Evolutionary conservation across 1,140 invertebrate species (phyloP), one percentile per base, ranked within the genome.

Genomic region (Drosophila takahashii): DNA sequence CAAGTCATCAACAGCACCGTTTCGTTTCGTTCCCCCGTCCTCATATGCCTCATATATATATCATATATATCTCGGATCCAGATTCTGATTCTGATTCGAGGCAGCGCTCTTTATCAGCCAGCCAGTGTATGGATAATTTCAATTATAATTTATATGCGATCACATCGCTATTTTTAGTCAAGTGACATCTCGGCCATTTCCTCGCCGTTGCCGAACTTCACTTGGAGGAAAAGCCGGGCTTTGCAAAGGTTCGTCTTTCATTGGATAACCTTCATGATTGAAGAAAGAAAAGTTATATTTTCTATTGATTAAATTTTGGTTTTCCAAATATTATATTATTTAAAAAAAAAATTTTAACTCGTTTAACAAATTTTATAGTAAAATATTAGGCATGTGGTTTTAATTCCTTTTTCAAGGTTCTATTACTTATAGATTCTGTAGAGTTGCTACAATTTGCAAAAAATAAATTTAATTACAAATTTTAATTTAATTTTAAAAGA

Each of bases 121-220:
- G 56, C 36, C 7, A 59, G 34, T 73, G 54, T 59, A 77, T 78
- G 70, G 69, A 86, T 66, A 79, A 69, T 87, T 83, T 83, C 84
- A 86, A 86, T 89, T 89, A 83, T 87, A 86, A 86, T 86, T 83
- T 87, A 83, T 87, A 89, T 83, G 83, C 83, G 75, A 79, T 86
- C 83, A 86, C 56, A 59, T 37, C 22, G 45, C 45, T 86, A 86
- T 86, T 79, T 86, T 87, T 83, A 86, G 76, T 57, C 69, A 47
- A 74, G 66, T 53, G 45, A 65, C 78, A 59, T 59, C 59, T 16
- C 36, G 39, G 39, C 22, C 29, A 48, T 36, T 34, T 39, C 11
- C 18, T 4, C 41, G 16, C 1, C 32, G 36, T 44, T 44, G 13
- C 16, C 16, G 27, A 32, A 39, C 52, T 26, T 39, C 36, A 15